Evolutionary conservation across 1,140 invertebrate genomes (phyloP), one percentile per base, ranked within the genome.

Genomic region (Orius insidiosus): DNA sequence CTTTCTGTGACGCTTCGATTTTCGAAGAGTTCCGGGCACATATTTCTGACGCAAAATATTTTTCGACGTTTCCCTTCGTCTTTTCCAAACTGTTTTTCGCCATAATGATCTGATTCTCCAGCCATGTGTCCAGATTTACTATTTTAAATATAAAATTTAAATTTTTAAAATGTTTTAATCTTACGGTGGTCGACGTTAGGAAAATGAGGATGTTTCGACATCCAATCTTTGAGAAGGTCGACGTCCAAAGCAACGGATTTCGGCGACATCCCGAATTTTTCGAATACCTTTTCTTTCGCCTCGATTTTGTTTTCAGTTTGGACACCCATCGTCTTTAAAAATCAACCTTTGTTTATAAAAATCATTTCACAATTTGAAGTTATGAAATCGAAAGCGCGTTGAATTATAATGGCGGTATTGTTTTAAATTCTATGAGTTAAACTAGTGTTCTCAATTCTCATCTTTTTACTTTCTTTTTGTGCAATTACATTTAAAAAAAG

Each of bases 81-180:
- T 55, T 54, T 41, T 64, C 60, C 50, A 64, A 40, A 52, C 74
- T 78, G 54, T 73, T 77, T 54, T 80, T 77, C 52, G 71, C 72
- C 13, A 75, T 69, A 2, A 76, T 63, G 19, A 80, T 59, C 56
- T 76, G 75, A 24, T 64, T 66, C 19, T 74, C 55, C 5, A 79
- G 46, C 57, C 70, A 72, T 51, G 74, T 69, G 49, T 76, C 71
- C 1, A 49, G 13, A 15, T 50, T 39, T n/a, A 52, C 51, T 52
- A 9, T n/a, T n/a, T n/a, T n/a, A n/a, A n/a, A 19, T 45, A 45
- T 3, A 45, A 32, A 30, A 19, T 32, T 3, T 45, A n/a, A 45
- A 45, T 45, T 24, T 45, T 40, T 40, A 40, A 15, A 40, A n/a
- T n/a, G n/a, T n/a, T 15, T 40, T 6, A 18, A 40, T 15, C 50